Evolutionary conservation across 2,888 invertebrate species (phyloP), one percentile per base, ranked within the genome.

Genomic region (Cynaeus angustus): DNA sequence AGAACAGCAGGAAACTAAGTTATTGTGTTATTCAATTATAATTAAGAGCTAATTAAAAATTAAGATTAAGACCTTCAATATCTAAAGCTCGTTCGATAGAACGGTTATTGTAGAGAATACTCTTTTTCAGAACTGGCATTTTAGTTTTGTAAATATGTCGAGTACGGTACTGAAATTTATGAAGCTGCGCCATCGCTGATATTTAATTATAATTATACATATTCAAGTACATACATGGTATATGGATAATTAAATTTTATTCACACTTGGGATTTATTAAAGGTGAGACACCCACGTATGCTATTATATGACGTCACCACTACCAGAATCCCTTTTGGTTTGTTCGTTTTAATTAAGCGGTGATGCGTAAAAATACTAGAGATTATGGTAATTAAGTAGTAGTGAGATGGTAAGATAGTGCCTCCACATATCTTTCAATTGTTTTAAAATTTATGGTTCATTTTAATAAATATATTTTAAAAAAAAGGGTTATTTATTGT

Each of bases 191-290:
- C 46, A 46, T 59, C 46, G 13, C 14, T 45, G 59, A 30, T 59
- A 45, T 59, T 59, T 59, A 59, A 59, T 59, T 59, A 46, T 59
- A 30, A 59, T 59, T 59, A 33, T 45, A 5, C 37, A 53, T 13
- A 5, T 13, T 13, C 6, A 41, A 10, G 41, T 41, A 59, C 46
- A 43, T 59, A 59, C 33, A 33, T 46, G 33, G 28, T 43, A 21
- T 45, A 33, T 46, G 30, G 59, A 59, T 59, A 59, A 59, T 59
- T 45, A 59, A 59, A 59, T 59, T 59, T 59, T 59, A 59, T 59
- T 59, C 59, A 46, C 59, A 59, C 59, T 59, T 46, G 33, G 58
- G 41, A 58, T 58, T 58, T 58, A 43, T 58, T 58, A 43, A 28
- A 58, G 26, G 41, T 28, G 58, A 58, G 30, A 59, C 59, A 16